A percentile compares a stretch with the other conserved stretches of the same genome.
phyloP scores from a whole-genome alignment of 2,113 vertebrate species.

The Neomonachus schauinslandi region DNA sequence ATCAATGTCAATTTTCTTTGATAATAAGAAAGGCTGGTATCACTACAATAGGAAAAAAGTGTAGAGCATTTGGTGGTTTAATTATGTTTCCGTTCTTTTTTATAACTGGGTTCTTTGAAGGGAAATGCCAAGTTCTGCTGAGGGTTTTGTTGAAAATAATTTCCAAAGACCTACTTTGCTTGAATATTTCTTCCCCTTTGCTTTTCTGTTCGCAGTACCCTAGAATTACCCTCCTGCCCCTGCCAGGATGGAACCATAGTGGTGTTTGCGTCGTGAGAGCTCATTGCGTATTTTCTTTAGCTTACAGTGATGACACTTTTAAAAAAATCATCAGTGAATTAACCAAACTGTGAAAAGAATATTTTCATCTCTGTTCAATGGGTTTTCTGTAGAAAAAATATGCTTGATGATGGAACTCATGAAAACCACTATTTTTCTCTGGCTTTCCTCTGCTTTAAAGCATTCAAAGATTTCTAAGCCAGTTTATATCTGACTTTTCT shows the following conservation, averaged over 20 bases:
- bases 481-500: not conserved
- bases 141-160: conserved; percentile 35
- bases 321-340: not conserved
- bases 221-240: not conserved
- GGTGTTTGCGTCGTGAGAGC: not conserved
- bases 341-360: not conserved
- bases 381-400: not conserved
- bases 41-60: not conserved
- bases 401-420: not conserved
- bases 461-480: not conserved
- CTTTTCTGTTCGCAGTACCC: not conserved
- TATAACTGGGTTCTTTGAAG: not conserved
- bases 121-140: not conserved
- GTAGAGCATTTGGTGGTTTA: not conserved
- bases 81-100: not conserved
- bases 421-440: not conserved
- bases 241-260: not conserved
- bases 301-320: not conserved
- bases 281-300: not conserved
- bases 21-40: not conserved
- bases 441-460: not conserved
- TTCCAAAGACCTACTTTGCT: not conserved
- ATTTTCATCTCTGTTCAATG: not conserved
- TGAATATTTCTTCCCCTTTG: not conserved
- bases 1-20: conserved; percentile 4